These are phyloP conservation scores for Ctenopoma kingsleyae DNA, from an alignment of 2,797 vertebrate species.

Conservation along the genomic window DNA sequence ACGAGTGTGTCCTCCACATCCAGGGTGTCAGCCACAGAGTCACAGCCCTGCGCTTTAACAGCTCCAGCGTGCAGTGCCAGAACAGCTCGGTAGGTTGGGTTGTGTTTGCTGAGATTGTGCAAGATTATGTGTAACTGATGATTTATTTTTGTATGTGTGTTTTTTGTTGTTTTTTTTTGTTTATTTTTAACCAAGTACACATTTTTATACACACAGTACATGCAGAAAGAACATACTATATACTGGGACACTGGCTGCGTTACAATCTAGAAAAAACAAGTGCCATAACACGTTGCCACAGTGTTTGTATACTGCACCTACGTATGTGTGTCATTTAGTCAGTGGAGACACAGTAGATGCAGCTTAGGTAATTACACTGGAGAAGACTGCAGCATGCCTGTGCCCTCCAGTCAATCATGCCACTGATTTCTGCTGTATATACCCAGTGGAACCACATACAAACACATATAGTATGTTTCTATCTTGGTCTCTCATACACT, in stretches of 20 bases:
- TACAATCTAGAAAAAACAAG: not conserved
- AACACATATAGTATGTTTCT: constrained; percentile 25
- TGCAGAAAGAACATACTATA: not conserved
- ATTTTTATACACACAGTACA: not conserved
- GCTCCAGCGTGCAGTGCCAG: constrained; percentile 98
- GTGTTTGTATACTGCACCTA: not conserved
- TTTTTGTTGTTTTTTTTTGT: too few species aligned
- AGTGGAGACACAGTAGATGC: constrained; percentile 30
- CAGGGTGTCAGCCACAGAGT: constrained; percentile 93
- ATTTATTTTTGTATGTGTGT: not conserved
- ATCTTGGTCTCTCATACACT: constrained; percentile 3
- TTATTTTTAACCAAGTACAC: not conserved
- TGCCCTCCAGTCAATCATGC: constrained; percentile 54
- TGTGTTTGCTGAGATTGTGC: not conserved
- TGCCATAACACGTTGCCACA: not conserved
- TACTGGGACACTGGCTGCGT: not conserved
- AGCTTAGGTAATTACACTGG: constrained; percentile 53
- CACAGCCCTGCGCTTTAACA: constrained; percentile 97
- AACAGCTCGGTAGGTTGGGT: constrained; percentile 93
- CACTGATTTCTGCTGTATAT: constrained; percentile 30
- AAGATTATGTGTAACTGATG: not conserved
- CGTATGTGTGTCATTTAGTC: constrained; percentile 25
- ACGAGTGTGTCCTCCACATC: constrained; percentile 96
- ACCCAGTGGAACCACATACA: constrained; percentile 43
- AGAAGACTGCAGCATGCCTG: constrained; percentile 25